Evolutionary conservation across 2,888 invertebrate genomes (phyloP).

Genomic region (Caenorhabditis sp.): DNA sequence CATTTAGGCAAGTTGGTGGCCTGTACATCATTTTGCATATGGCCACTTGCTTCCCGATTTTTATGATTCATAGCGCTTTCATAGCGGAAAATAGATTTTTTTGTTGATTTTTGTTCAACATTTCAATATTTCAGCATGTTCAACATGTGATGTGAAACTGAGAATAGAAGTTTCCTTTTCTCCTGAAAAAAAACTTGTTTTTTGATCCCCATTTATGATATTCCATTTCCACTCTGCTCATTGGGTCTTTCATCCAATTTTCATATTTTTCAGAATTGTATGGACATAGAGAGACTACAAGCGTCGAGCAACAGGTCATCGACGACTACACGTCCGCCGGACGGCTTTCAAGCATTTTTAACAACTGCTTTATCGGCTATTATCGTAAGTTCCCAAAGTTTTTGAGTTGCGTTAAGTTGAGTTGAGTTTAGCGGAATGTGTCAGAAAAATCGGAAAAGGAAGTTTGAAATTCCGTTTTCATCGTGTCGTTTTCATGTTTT

Average conservation of each 20-base stretch:
- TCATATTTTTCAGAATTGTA: constrained; percentile 57
- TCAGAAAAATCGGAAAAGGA: no score
- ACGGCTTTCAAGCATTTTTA: constrained; percentile 51
- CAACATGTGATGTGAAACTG: neutral
- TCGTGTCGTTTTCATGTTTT: no score
- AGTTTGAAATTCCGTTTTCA: no score
- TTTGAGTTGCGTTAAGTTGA: no score
- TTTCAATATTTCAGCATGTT: constrained; percentile 7
- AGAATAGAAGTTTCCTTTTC: no score
- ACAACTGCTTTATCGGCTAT: constrained; percentile 53
- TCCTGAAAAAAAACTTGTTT: no score
- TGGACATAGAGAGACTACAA: constrained; percentile 65
- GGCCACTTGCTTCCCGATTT: constrained; percentile 6
- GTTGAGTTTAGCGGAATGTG: no score
- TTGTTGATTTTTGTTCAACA: constrained; percentile 51
- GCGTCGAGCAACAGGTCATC: constrained; percentile 51
- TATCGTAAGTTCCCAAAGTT: constrained; percentile 60
- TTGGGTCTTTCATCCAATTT: neutral
- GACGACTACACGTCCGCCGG: constrained; percentile 41
- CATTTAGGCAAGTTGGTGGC: constrained; percentile 14
- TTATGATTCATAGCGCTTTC: no score
- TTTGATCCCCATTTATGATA: no score
- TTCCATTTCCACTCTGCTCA: no score
- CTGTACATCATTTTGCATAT: constrained; percentile 5
- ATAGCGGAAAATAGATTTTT: no score